Percentiles rank a stretch among this genome's conserved stretches.
Evolutionary conservation across 2,797 vertebrate genomes (phyloP).

Genomic region (Enteromius unitaeniatus): DNA sequence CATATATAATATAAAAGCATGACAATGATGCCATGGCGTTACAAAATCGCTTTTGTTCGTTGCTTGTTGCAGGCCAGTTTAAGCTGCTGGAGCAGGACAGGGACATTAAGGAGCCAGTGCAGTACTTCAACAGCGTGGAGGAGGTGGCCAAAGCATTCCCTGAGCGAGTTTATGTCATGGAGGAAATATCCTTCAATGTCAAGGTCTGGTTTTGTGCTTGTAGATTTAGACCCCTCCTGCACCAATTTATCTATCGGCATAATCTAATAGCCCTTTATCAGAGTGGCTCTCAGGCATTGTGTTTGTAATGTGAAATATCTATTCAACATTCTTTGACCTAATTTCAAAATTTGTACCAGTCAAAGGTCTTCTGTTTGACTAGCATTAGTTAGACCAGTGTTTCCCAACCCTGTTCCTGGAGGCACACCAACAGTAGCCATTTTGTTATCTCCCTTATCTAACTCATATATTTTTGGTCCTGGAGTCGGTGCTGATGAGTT

Average conservation of each 20-base stretch:
- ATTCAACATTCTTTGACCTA: not conserved
- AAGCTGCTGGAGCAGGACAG: conserved; percentile 99
- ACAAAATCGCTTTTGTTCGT: conserved; percentile 49
- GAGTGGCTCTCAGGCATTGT: not conserved
- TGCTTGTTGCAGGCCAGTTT: conserved; percentile 89
- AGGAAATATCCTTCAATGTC: conserved; percentile 99
- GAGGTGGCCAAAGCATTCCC: conserved; percentile 99
- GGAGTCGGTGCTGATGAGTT: no score
- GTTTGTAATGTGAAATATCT: not conserved
- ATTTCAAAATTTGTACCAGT: not conserved
- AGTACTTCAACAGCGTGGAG: conserved; percentile 98
- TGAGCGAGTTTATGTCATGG: conserved; percentile 99
- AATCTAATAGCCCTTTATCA: not conserved
- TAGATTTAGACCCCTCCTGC: not conserved
- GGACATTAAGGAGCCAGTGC: conserved; percentile 97
- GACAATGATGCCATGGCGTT: conserved; percentile 3
- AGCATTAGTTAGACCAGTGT: not conserved
- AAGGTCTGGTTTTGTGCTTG: conserved; percentile 81
- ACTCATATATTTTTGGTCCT: no score
- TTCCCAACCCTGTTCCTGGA: no score
- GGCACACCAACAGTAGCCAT: no score
- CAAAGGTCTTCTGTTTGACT: not conserved
- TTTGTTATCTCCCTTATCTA: no score
- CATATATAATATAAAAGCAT: not conserved
- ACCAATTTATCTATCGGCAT: not conserved